Conservation (phyloP, 1,140 invertebrate species). For the Sipha flava region DNA sequence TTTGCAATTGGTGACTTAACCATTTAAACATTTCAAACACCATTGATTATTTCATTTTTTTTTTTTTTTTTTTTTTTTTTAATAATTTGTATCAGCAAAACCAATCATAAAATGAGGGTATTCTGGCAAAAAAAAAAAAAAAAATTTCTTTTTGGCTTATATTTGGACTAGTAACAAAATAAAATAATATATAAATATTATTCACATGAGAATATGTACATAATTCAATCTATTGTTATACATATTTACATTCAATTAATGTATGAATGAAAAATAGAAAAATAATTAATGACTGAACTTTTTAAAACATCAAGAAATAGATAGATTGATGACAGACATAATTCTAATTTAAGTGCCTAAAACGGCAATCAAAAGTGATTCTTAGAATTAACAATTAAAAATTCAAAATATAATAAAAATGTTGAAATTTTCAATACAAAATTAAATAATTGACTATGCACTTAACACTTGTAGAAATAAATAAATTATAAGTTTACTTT, state of each 20-base stretch:
- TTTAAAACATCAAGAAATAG: slow-evolving; percentile 7
- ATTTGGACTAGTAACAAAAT: slow-evolving; percentile 23
- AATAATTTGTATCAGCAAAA: not conserved
- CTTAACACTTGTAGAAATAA: not conserved
- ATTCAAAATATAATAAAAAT: not conserved
- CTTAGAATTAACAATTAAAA: slow-evolving; percentile 31
- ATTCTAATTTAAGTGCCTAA: not conserved
- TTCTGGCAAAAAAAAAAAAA: slow-evolving; percentile 2
- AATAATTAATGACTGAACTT: slow-evolving; percentile 3
- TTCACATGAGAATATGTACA: slow-evolving; percentile 26
- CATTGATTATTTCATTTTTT: no score
- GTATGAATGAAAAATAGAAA: not conserved
- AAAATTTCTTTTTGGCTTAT: not conserved
- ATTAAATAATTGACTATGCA: not conserved
- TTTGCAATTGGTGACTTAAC: no score
- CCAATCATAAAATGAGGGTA: not conserved
- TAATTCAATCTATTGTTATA: not conserved
- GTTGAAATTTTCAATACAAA: slow-evolving; percentile 23
- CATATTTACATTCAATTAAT: slow-evolving; percentile 11
- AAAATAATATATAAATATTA: slow-evolving; percentile 17
- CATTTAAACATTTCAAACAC: no score
- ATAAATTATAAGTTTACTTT: slow-evolving; percentile 1
- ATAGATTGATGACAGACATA: slow-evolving; percentile 12
- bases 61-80: no score
- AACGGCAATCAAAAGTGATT: not conserved